These are phyloP conservation scores for Sesia apiformis DNA, from an alignment of 2,888 invertebrate genomes.

Conservation along the genomic window DNA sequence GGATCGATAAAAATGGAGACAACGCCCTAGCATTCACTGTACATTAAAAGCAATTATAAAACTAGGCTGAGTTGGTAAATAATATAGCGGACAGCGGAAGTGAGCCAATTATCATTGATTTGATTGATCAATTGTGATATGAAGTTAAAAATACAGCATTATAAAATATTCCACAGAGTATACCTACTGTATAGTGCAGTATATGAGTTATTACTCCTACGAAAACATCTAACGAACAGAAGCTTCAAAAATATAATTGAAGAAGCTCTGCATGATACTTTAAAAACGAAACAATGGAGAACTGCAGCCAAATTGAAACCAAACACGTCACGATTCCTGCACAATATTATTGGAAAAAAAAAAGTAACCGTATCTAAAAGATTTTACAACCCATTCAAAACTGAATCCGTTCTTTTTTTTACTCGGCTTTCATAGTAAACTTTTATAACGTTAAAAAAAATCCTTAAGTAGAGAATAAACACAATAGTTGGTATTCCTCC, in stretches of 20 bases:
- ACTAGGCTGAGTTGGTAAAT: no score
- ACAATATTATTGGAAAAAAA: slow-evolving; percentile 35
- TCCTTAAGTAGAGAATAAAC: background rate
- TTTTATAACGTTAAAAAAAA: slow-evolving; percentile 11
- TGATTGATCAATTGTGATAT: no score
- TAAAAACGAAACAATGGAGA: slow-evolving; percentile 30
- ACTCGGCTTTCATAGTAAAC: background rate
- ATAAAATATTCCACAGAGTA: no score
- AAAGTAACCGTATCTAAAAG: slow-evolving; percentile 38
- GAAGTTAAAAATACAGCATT: no score
- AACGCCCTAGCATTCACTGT: no score
- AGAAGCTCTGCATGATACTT: slow-evolving; percentile 35
- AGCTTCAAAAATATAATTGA: slow-evolving; percentile 33
- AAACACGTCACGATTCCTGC: slow-evolving; percentile 29
- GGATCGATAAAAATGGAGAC: no score
- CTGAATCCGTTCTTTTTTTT: slow-evolving; percentile 7
- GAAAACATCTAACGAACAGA: slow-evolving; percentile 26
- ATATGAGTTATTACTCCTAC: no score
- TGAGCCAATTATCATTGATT: no score
- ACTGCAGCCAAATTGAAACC: slow-evolving; percentile 39
- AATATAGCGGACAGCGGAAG: no score
- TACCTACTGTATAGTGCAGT: no score
- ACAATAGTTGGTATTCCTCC: slow-evolving; percentile 16
- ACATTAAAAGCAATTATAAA: no score
- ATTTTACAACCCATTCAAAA: slow-evolving; percentile 35